Conservation (phyloP, 2,113 vertebrate species). For the Lepisosteus oculatus region DNA sequence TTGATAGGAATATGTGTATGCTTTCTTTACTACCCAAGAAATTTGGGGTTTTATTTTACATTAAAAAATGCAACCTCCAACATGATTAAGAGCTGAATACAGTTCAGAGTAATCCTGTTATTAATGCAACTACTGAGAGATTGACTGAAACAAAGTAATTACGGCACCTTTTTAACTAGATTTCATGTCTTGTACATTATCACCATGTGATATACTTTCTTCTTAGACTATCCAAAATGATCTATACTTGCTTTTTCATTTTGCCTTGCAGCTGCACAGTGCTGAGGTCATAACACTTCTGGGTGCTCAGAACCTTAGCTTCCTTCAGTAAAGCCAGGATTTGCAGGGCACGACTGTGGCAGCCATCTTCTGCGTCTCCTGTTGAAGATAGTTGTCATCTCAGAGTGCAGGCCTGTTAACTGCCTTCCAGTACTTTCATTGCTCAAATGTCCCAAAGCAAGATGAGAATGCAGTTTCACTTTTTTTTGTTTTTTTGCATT, state of each 20-base stretch:
- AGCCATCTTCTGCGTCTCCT: not conserved
- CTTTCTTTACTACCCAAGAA: too few relatives aligned
- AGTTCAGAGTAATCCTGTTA: too few relatives aligned
- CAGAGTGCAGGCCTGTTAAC: too few relatives aligned
- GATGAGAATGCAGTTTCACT: not conserved
- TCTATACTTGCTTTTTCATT: not conserved
- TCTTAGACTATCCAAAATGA: not conserved
- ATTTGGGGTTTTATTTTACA: too few relatives aligned
- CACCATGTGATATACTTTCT: too few relatives aligned
- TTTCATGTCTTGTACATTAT: too few relatives aligned
- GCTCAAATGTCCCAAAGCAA: not conserved
- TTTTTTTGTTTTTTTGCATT: not conserved
- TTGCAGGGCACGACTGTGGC: not conserved
- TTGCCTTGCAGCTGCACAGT: not conserved
- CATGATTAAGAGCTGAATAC: too few relatives aligned
- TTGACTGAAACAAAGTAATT: too few relatives aligned
- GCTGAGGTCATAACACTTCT: conserved; percentile 6
- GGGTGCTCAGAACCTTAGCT: not conserved
- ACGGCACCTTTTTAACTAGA: too few relatives aligned
- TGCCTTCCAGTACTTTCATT: not conserved
- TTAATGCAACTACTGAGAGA: too few relatives aligned
- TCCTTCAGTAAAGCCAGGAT: conserved; percentile 12
- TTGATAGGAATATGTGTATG: too few relatives aligned
- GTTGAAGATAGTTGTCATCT: not conserved
- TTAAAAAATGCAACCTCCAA: too few relatives aligned